These are phyloP conservation scores for Abrostola tripartita DNA, from an alignment of 2,888 invertebrate genomes.

Conservation along the genomic window DNA sequence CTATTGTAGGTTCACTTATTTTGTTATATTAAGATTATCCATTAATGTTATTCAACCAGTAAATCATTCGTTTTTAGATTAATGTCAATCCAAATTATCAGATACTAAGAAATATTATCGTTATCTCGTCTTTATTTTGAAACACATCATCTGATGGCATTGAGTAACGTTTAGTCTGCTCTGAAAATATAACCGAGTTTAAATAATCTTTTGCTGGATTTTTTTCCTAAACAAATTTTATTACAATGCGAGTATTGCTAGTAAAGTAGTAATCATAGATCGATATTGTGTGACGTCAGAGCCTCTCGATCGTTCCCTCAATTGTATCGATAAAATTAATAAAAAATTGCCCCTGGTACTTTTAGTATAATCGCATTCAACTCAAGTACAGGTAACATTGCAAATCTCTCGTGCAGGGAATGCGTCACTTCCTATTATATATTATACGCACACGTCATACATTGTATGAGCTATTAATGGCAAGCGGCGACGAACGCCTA, in stretches of 20 bases:
- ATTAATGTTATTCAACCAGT: not conserved
- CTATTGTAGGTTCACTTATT: no score
- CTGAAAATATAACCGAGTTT: slow-evolving; percentile 12
- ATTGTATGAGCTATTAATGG: slow-evolving; percentile 41
- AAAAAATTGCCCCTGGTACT: slow-evolving; percentile 13
- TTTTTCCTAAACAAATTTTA: slow-evolving; percentile 1
- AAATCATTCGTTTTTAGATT: slow-evolving; percentile 36
- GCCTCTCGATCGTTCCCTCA: slow-evolving; percentile 42
- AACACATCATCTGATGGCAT: slow-evolving; percentile 25
- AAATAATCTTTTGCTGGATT: slow-evolving; percentile 2
- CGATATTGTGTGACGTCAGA: slow-evolving; percentile 29
- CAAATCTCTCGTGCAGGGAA: slow-evolving; percentile 14
- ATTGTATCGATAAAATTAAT: slow-evolving; percentile 32
- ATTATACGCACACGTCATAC: slow-evolving; percentile 21
- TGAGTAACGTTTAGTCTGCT: slow-evolving; percentile 20
- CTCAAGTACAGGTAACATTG: slow-evolving; percentile 32
- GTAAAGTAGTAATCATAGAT: slow-evolving; percentile 18
- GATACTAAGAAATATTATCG: slow-evolving; percentile 49
- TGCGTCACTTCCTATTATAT: slow-evolving; percentile 47
- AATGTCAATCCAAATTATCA: slow-evolving; percentile 44
- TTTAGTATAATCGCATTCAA: slow-evolving; percentile 41
- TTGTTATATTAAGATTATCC: not conserved
- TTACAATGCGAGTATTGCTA: not conserved
- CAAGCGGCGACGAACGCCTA: slow-evolving; percentile 4
- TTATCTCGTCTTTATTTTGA: slow-evolving; percentile 44